A percentile compares a stretch with the other conserved stretches of the same genome.
These are phyloP conservation scores for Mustela nigripes DNA, from an alignment of 2,113 vertebrate genomes.

Conservation along the genomic window DNA sequence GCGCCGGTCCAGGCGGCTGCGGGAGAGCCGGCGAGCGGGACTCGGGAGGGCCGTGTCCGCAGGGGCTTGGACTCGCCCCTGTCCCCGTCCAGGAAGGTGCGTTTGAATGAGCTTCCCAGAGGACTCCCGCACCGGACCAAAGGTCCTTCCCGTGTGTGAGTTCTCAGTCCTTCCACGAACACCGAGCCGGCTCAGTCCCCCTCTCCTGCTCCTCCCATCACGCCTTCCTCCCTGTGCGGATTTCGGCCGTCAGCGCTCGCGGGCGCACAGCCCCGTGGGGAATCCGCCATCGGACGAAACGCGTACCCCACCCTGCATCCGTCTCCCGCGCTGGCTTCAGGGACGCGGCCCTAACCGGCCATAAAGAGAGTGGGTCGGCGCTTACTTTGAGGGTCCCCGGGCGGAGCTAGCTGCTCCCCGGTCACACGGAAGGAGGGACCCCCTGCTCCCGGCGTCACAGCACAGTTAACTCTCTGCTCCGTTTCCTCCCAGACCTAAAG, in stretches of 20 bases:
- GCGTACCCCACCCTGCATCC: background rate
- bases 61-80: background rate
- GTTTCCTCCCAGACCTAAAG: conserved; percentile 79
- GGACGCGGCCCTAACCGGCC: conserved; percentile 61
- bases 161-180: background rate
- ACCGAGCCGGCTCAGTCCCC: rapidly evolving
- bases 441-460: conserved; percentile 77
- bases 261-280: background rate
- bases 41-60: too few species aligned
- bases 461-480: conserved; percentile 81
- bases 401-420: background rate
- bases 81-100: rapidly evolving
- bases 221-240: background rate
- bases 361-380: too few species aligned
- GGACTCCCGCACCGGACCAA: background rate
- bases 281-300: background rate
- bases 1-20: too few species aligned
- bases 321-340: conserved; percentile 26
- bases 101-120: background rate
- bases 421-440: conserved; percentile 51
- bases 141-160: rapidly evolving
- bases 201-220: rapidly evolving
- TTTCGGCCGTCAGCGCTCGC: background rate
- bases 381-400: background rate
- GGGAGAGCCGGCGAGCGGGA: too few species aligned